Percentiles rank a stretch among this genome's conserved stretches.
phyloP scores from a whole-genome alignment of 1,140 invertebrate genomes.

The Hyposmocoma kahamanoa region DNA sequence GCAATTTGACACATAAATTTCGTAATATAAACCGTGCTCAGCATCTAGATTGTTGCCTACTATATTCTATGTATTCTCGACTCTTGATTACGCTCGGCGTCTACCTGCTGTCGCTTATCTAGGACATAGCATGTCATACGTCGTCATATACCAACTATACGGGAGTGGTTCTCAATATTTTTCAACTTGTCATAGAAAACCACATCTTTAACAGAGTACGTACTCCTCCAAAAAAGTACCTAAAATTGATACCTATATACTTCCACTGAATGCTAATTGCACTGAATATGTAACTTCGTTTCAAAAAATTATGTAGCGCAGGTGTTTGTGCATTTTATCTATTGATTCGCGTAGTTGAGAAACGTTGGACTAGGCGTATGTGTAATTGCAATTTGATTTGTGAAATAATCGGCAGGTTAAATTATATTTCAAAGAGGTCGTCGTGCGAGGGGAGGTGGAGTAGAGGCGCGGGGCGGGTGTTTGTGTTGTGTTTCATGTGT shows the following conservation, averaged over 20 bases:
- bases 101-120: slow-evolving; percentile 56
- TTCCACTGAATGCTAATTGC: too few species aligned
- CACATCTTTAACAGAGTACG: too few species aligned
- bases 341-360: too few species aligned
- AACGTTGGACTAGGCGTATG: slow-evolving; percentile 12
- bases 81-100: slow-evolving; percentile 28
- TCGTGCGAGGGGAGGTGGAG: not conserved
- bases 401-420: slow-evolving; percentile 55
- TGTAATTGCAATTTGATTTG: slow-evolving; percentile 46
- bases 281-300: too few species aligned
- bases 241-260: too few species aligned
- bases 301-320: slow-evolving; percentile 16
- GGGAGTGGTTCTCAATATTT: not conserved
- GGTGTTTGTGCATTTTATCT: too few species aligned
- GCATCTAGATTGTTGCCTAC: slow-evolving; percentile 13
- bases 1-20: not conserved
- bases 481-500: not conserved
- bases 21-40: slow-evolving; percentile 4
- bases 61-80: slow-evolving; percentile 16
- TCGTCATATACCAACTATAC: slow-evolving; percentile 43
- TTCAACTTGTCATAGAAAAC: too few species aligned
- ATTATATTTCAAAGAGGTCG: slow-evolving; percentile 35
- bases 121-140: slow-evolving; percentile 61
- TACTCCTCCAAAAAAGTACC: too few species aligned
- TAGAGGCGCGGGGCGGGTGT: too few species aligned